Base-by-base conservation (phyloP, 2,888 invertebrate species). In the Troilus luridus region DNA sequence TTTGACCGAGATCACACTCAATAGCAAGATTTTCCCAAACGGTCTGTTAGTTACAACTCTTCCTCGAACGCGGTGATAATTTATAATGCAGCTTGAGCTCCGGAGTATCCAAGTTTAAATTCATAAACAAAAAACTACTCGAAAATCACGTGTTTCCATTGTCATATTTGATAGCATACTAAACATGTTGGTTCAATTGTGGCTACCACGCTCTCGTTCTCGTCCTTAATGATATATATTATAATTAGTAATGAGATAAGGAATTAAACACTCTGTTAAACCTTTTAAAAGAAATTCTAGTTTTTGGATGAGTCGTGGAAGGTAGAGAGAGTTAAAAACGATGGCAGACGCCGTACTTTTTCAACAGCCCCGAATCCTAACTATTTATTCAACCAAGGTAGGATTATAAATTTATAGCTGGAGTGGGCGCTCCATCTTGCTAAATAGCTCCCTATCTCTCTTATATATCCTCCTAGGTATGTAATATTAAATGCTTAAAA, bases 331-430 rank as follows among this genome's bases (percentile, higher is more conserved):
- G 72, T 77, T 77, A 77, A 41, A 77, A 41, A 77, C 17, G 72
- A 41, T 17, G 72, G 72, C 27, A 77, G 27, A 77, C 41, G 72
- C 27, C 17, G 27, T 77, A 77, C 17, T 77, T 77, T 77, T 77
- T 77, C 72, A 77, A 77, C 72, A 19, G 41, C 72, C 72, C 72
- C 72, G 6, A 41, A 77, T 41, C 72, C 72, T 77, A 77, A 41
- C 72, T 77, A 77, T 77, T 27, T 77, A 77, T 77, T 77, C 72
- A 77, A 19, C 7, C 17, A 77, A 77, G 72, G 72, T 77, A 41
- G 17, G 27, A 77, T 77, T 77, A 77, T 77, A 77, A 77, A 77
- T 77, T 77, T 77, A 77, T 17, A 41, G 72, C 41, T 41, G 6
- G 72, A 77, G 72, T 77, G 27, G 14, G 0, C 72, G 72, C 41